These are phyloP conservation scores for Paratilapia polleni DNA, from an alignment of 2,113 vertebrate genomes.

Conservation along the genomic window DNA sequence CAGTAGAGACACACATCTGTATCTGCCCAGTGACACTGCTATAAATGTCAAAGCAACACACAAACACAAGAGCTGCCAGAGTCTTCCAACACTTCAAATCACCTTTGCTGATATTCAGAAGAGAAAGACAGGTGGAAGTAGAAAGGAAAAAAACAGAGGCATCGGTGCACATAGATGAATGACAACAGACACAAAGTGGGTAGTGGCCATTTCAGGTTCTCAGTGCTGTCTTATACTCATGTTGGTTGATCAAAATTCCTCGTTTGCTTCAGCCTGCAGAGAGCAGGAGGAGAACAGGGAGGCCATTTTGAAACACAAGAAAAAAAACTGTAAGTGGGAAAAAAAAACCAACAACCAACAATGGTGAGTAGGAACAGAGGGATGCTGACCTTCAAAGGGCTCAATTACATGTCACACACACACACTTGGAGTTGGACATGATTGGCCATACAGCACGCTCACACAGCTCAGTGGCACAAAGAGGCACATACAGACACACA, in stretches of 20 bases:
- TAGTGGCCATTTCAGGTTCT: slow-evolving; percentile 55
- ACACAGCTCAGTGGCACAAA: slow-evolving; percentile 20
- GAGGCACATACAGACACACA: slow-evolving; percentile 15
- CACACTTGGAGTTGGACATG: slow-evolving; percentile 56
- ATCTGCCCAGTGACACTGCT: slow-evolving; percentile 28
- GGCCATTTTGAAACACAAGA: slow-evolving; percentile 68
- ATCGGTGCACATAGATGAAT: neutral
- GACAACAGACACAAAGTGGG: slow-evolving; percentile 9
- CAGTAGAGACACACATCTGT: slow-evolving; percentile 22
- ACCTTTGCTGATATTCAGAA: neutral
- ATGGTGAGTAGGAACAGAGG: slow-evolving; percentile 59
- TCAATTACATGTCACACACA: slow-evolving; percentile 61
- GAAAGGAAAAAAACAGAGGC: neutral
- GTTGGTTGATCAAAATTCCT: slow-evolving; percentile 54
- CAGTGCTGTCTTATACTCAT: slow-evolving; percentile 22
- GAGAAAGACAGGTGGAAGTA: neutral
- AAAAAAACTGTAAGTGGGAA: slow-evolving; percentile 28
- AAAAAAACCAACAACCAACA: slow-evolving; percentile 51
- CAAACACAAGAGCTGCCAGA: slow-evolving; percentile 22
- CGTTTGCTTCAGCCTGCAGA: slow-evolving; percentile 50
- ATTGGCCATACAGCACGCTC: slow-evolving; percentile 43
- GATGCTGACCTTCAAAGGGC: slow-evolving; percentile 71
- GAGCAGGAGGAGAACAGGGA: slow-evolving; percentile 40
- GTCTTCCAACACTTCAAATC: slow-evolving; percentile 8
- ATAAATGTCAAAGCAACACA: slow-evolving; percentile 35